Conservation (phyloP, 2,113 vertebrate genomes). For the Lates calcarifer region DNA sequence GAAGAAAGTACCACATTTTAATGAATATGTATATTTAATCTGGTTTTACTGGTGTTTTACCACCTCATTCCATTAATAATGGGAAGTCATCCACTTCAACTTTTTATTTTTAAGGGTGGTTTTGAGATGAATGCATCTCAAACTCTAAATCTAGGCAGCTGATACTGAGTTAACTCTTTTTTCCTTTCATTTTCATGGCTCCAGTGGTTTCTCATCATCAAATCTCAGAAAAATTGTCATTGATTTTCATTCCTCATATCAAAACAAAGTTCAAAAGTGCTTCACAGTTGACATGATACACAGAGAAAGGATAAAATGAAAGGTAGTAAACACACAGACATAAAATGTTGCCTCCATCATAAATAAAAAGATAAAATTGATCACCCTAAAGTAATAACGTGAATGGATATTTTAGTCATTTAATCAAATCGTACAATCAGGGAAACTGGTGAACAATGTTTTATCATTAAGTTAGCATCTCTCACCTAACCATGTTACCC, state of each 20-base stretch:
- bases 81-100: conserved; percentile 11
- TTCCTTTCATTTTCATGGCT: not conserved
- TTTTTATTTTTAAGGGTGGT: not conserved
- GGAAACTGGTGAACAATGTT: too few relatives aligned
- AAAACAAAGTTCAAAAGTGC: not conserved
- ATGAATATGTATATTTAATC: conserved; percentile 40
- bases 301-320: not conserved
- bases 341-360: not conserved
- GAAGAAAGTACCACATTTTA: conserved; percentile 15
- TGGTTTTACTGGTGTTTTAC: conserved; percentile 12
- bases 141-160: not conserved
- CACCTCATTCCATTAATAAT: not conserved
- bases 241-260: not conserved
- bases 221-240: not conserved
- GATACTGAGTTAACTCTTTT: not conserved
- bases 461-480: not conserved
- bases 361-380: too few relatives aligned
- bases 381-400: not conserved
- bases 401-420: too few relatives aligned
- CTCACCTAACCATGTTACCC: not conserved
- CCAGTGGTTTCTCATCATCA: not conserved
- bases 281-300: not conserved
- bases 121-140: not conserved
- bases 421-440: too few relatives aligned
- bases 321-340: not conserved